Evolutionary conservation across 2,113 vertebrate species (phyloP).

Genomic region (Thomomys bottae): DNA sequence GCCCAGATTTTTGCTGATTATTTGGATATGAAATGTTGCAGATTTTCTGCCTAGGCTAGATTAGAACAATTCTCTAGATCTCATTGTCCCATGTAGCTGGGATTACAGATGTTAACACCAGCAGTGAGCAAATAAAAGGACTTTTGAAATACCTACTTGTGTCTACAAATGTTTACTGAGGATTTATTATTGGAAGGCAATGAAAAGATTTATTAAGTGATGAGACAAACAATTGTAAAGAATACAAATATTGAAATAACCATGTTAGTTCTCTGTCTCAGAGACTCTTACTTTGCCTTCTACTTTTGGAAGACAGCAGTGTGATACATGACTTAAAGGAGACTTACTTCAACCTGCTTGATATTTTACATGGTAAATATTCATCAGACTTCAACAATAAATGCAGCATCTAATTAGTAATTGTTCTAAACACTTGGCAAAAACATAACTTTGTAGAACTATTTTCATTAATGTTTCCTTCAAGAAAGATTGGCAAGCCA

Average conservation of each 20-base stretch:
- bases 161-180: slow-evolving; percentile 41
- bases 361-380: slow-evolving; percentile 27
- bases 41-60: too few species aligned
- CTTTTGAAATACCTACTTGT: slow-evolving; percentile 7
- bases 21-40: too few species aligned
- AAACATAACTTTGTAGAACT: background rate
- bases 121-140: too few species aligned
- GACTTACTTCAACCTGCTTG: slow-evolving; percentile 10
- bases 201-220: background rate
- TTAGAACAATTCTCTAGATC: too few species aligned
- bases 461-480: slow-evolving; percentile 17
- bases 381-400: slow-evolving; percentile 1
- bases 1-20: too few species aligned
- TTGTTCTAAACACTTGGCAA: slow-evolving; percentile 31
- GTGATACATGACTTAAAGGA: background rate
- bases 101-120: too few species aligned
- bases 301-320: slow-evolving; percentile 14
- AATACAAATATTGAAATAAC: background rate
- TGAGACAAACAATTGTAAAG: slow-evolving; percentile 14
- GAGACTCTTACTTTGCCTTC: background rate
- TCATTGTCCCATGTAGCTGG: too few species aligned
- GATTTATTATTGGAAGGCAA: background rate
- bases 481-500: background rate
- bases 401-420: background rate
- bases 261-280: slow-evolving; percentile 20